These are phyloP conservation scores for Platypus cylindrus DNA, from an alignment of 2,888 invertebrate species.

Conservation along the genomic window DNA sequence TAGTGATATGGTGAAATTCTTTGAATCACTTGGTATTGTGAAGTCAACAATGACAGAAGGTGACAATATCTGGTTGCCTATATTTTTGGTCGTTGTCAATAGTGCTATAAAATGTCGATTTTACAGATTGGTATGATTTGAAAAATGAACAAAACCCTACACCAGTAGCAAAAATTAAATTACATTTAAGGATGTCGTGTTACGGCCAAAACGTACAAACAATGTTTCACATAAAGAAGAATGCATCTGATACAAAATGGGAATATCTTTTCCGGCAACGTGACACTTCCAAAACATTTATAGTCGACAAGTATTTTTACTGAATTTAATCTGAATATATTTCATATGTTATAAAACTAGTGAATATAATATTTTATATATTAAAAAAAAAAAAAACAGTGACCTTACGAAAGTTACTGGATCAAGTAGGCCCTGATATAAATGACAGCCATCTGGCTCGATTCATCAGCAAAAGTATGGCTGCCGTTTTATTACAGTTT, in stretches of 20 bases:
- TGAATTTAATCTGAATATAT: too few species aligned
- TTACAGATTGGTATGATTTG: conserved; percentile 6
- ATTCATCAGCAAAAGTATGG: too few species aligned
- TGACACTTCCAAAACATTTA: conserved; percentile 24
- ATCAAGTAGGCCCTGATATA: too few species aligned
- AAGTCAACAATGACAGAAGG: conserved; percentile 26
- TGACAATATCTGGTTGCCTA: conserved; percentile 20
- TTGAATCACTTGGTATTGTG: conserved; percentile 21
- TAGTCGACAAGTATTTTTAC: conserved; percentile 23
- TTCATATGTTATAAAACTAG: too few species aligned
- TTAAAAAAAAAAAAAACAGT: too few species aligned
- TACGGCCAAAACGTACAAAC: conserved; percentile 38
- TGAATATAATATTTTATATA: too few species aligned
- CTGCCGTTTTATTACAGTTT: too few species aligned
- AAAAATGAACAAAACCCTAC: conserved; percentile 24
- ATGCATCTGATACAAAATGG: conserved; percentile 16
- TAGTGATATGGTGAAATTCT: conserved; percentile 37
- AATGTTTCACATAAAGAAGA: conserved; percentile 22
- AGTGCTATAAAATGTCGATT: neutral
- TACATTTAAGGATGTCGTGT: conserved; percentile 40
- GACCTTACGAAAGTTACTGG: too few species aligned
- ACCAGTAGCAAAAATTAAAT: conserved; percentile 37
- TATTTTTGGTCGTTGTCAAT: neutral
- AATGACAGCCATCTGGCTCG: too few species aligned
- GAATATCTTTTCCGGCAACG: conserved; percentile 26